Base-by-base conservation (phyloP, 1,140 invertebrate genomes). In the Halesus radiatus region DNA sequence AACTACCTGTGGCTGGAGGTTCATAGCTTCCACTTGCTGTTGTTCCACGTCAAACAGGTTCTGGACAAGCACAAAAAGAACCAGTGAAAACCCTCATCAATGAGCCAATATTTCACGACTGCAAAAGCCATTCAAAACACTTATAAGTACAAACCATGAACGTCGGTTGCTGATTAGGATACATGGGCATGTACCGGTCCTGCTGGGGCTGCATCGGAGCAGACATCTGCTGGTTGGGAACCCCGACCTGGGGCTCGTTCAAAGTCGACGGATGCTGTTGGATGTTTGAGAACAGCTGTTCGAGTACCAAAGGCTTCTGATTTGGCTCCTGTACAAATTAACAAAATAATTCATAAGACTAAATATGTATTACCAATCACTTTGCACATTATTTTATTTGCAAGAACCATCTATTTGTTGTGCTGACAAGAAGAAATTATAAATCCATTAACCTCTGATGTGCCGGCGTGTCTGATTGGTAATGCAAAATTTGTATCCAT, bases 191-290 rank as follows among this genome's bases (percentile, higher is more conserved):
- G 62, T 26, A 32, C 6, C 22, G 62, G 26, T 32, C 29, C 62
- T 66, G 62, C n/a, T 26, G 26, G 7, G 60, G 22, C 26, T 64
- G 22, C 3, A 37, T 8, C 4, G 32, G 7, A 37, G 32, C 32
- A 37, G 32, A 37, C 32, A 29, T 29, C 5, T 29, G 26, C 26
- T 37, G 32, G 32, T 8, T 37, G 32, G 32, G 7, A 37, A 8
- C 32, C 32, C 32, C 32, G 7, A 13, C 7, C 37, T 45, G 37
- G 37, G 37, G 37, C 37, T 45, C 37, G 62, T 32, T 68, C 37
- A 76, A 23, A 22, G 76, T 78, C 7, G 76, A 77, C 16, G 76
- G 76, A 20, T 70, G 66, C n/a, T 78, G 76, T 18, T 78, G 76
- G 23, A 70, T 78, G n/a, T 26, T 53, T 4, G 76, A 70, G 26